phyloP scores from a whole-genome alignment of 2,113 vertebrate genomes.

The Cryptomyrus ogoouensis region DNA sequence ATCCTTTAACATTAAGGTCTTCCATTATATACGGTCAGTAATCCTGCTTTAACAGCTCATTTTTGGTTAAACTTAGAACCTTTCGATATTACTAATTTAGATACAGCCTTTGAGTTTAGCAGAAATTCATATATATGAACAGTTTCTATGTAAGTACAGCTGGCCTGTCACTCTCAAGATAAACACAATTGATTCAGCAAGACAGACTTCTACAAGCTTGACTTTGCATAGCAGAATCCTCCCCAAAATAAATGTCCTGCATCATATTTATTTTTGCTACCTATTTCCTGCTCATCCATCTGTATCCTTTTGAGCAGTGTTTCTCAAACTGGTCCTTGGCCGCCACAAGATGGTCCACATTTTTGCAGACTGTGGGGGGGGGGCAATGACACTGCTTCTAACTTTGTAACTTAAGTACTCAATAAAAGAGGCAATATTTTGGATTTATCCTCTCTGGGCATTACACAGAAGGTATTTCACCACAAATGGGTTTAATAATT shows the following conservation, averaged over 20 bases:
- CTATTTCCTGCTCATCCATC: background rate
- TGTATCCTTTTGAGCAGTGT: background rate
- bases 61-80: background rate
- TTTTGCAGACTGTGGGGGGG: background rate
- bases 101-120: background rate
- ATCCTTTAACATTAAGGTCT: background rate
- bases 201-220: background rate
- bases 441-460: background rate
- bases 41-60: background rate
- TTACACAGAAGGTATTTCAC: background rate
- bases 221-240: background rate
- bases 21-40: background rate
- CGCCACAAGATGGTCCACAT: background rate
- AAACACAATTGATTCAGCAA: background rate
- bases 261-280: background rate
- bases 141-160: background rate
- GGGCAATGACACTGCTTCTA: background rate
- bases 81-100: background rate
- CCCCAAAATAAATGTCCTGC: background rate
- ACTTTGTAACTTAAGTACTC: background rate
- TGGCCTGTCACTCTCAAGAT: background rate
- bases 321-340: background rate
- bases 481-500: background rate
- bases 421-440: background rate
- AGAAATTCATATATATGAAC: background rate